A percentile compares a stretch with the other conserved stretches of the same genome.
phyloP scores from a whole-genome alignment of 2,797 vertebrate species.

The Discoglossus pictus region DNA sequence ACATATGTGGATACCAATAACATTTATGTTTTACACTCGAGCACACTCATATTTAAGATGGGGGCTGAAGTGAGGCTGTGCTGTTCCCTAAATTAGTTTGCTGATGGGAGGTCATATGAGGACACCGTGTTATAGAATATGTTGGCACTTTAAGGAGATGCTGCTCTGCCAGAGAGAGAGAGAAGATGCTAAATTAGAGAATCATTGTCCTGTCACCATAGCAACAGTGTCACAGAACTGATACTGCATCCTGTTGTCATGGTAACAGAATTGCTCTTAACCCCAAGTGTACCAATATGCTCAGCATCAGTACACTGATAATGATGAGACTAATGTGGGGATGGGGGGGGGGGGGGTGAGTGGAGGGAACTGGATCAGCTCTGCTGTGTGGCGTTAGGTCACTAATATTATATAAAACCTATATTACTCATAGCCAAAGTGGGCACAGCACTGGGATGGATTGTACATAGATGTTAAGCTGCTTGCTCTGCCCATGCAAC shows the following conservation, averaged over 20 bases:
- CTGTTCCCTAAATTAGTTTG: background rate
- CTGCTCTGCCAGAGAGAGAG: slow-evolving; percentile 39
- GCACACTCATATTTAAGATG: no score
- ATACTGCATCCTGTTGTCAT: slow-evolving; percentile 47
- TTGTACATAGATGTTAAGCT: no score
- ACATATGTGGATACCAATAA: no score
- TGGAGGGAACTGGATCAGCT: no score
- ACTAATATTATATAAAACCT: no score
- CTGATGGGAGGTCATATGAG: slow-evolving; percentile 25
- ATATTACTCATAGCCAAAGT: no score
- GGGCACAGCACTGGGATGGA: no score
- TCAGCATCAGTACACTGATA: background rate
- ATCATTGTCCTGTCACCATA: slow-evolving; percentile 46
- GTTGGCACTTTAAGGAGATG: slow-evolving; percentile 43
- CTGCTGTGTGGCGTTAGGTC: no score
- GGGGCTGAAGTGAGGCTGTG: no score
- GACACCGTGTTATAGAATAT: slow-evolving; percentile 23
- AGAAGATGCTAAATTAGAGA: slow-evolving; percentile 51
- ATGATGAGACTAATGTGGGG: background rate
- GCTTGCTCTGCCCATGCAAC: no score
- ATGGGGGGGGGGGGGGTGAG: background rate
- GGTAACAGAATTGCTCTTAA: slow-evolving; percentile 42
- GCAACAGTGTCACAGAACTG: slow-evolving; percentile 48
- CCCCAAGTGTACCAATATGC: slow-evolving; percentile 5
- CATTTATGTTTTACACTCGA: no score